These are phyloP conservation scores for Spheniscus humboldti DNA, from an alignment of 2,797 vertebrate species.

Conservation along the genomic window DNA sequence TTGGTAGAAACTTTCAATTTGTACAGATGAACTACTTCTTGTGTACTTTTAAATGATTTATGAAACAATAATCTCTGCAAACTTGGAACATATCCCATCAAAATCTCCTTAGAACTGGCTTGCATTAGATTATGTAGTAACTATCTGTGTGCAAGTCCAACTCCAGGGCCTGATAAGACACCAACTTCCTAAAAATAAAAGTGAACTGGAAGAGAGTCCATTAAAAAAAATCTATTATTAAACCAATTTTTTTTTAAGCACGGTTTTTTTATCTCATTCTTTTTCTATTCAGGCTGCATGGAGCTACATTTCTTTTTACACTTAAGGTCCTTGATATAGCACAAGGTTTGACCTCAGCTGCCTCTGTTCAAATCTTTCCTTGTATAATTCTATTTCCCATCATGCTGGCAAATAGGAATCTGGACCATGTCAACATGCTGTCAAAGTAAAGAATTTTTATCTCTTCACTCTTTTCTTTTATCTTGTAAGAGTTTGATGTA, in stretches of 20 bases:
- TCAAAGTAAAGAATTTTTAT: background rate
- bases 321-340: background rate
- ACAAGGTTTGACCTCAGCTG: background rate
- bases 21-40: background rate
- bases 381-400: background rate
- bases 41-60: background rate
- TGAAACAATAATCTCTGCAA: background rate
- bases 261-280: background rate
- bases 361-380: background rate
- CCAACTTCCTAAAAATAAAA: background rate
- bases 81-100: background rate
- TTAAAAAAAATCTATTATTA: background rate
- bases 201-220: background rate
- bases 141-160: background rate
- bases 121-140: background rate
- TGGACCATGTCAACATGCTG: background rate
- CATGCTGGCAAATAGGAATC: background rate
- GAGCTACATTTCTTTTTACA: background rate
- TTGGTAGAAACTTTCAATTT: background rate
- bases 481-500: background rate
- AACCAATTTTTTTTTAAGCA: accelerated
- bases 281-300: background rate
- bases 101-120: background rate
- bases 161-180: background rate
- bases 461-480: background rate